Percentiles rank a stretch among this genome's conserved stretches.
Conservation (phyloP, 2,797 vertebrate species). For the Todus mexicanus region DNA sequence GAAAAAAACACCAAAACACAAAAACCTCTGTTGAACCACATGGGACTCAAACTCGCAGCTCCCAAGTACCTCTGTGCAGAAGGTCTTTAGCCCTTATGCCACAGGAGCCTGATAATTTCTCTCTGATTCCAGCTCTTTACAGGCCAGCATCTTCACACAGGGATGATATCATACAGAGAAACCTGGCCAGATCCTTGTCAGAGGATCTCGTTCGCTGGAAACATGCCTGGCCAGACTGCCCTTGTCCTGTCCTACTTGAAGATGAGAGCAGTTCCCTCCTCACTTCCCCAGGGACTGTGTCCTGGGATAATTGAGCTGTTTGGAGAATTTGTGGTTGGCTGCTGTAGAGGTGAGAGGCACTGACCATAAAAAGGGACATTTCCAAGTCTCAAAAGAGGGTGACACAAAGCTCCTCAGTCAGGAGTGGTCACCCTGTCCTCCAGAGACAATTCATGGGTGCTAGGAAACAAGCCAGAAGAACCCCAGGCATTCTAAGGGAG, state of each 20-base stretch:
- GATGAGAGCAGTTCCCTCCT: background rate
- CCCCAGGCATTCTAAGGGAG: background rate
- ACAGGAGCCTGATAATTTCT: background rate
- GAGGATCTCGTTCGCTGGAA: background rate
- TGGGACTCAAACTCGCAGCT: conserved; percentile 23
- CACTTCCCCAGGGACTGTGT: background rate
- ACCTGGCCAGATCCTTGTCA: background rate
- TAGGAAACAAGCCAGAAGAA: background rate
- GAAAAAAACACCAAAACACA: background rate
- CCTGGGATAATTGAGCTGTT: background rate
- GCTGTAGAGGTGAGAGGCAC: background rate
- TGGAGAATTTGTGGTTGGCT: background rate
- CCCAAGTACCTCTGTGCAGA: accelerated
- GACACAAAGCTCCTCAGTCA: background rate
- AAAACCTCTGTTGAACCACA: accelerated
- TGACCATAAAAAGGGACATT: background rate
- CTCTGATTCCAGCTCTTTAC: background rate
- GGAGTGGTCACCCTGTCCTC: background rate
- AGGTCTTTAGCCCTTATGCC: background rate
- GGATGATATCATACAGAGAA: background rate
- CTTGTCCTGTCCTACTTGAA: background rate
- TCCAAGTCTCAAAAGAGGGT: background rate
- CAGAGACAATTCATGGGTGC: background rate
- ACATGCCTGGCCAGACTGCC: background rate
- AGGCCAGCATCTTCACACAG: background rate